Conservation (phyloP, 2,113 vertebrate species). For the Catagonus wagneri region DNA sequence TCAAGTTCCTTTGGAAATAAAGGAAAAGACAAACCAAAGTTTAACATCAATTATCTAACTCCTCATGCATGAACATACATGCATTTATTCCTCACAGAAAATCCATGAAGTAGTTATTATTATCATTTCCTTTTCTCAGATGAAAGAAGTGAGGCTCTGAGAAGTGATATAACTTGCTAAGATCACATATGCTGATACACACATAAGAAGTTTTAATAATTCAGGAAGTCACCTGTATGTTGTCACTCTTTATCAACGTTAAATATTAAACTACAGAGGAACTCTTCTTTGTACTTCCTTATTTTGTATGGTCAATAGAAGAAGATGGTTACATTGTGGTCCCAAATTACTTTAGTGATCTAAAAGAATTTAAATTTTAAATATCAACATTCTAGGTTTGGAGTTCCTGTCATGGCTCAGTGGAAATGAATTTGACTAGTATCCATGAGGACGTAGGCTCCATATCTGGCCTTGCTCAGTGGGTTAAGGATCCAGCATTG, state of each 20-base stretch:
- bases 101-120: not conserved
- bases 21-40: not conserved
- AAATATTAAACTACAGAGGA: not conserved
- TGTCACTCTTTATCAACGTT: not conserved
- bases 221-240: not conserved
- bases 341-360: not conserved
- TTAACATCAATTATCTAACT: not conserved
- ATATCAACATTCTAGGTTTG: not conserved
- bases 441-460: too few species aligned
- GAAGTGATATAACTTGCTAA: not conserved
- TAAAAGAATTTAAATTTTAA: not conserved
- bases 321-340: not conserved
- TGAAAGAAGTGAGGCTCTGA: not conserved
- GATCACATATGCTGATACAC: not conserved
- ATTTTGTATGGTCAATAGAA: not conserved
- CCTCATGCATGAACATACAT: rapidly evolving
- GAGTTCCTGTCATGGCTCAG: too few species aligned
- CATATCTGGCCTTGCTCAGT: too few species aligned
- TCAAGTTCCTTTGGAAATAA: not conserved
- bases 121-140: not conserved
- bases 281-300: not conserved
- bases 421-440: too few species aligned
- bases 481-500: too few species aligned
- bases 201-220: not conserved
- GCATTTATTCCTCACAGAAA: not conserved